A percentile compares a stretch with the other conserved stretches of the same genome.
These are phyloP conservation scores for Micrasema minimum DNA, from an alignment of 1,140 invertebrate genomes.

Conservation along the genomic window DNA sequence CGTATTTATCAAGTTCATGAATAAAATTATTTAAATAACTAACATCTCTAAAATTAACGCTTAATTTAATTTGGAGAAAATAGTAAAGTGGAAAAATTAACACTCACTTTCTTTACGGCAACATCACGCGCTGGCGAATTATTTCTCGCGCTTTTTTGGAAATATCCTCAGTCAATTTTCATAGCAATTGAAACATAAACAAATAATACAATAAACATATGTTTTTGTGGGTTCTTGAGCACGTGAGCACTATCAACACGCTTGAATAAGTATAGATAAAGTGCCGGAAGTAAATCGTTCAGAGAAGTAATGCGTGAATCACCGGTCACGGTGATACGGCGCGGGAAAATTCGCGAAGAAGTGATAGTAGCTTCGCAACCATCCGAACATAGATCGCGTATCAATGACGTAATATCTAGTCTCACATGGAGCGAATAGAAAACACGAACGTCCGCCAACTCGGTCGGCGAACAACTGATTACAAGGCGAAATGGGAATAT, in stretches of 20 bases:
- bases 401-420: slow-evolving; percentile 30
- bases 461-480: slow-evolving; percentile 35
- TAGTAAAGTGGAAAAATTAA: too few species aligned
- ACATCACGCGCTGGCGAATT: neutral
- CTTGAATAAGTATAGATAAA: neutral
- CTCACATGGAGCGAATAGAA: too few species aligned
- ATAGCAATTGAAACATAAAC: slow-evolving; percentile 19
- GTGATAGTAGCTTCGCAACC: neutral
- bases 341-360: neutral
- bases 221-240: neutral
- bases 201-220: slow-evolving; percentile 25
- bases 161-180: slow-evolving; percentile 6
- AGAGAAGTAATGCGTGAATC: neutral
- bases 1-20: too few species aligned
- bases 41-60: too few species aligned
- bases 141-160: neutral
- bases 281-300: neutral
- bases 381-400: slow-evolving; percentile 26
- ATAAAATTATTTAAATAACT: too few species aligned
- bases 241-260: neutral
- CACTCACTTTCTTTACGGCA: slow-evolving; percentile 25
- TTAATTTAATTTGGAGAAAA: too few species aligned
- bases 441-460: slow-evolving; percentile 14
- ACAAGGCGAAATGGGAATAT: slow-evolving; percentile 19
- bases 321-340: neutral